Percentiles rank a stretch among this genome's conserved stretches.
Conservation (phyloP, 1,140 invertebrate genomes). For the Pomacea maculata region DNA sequence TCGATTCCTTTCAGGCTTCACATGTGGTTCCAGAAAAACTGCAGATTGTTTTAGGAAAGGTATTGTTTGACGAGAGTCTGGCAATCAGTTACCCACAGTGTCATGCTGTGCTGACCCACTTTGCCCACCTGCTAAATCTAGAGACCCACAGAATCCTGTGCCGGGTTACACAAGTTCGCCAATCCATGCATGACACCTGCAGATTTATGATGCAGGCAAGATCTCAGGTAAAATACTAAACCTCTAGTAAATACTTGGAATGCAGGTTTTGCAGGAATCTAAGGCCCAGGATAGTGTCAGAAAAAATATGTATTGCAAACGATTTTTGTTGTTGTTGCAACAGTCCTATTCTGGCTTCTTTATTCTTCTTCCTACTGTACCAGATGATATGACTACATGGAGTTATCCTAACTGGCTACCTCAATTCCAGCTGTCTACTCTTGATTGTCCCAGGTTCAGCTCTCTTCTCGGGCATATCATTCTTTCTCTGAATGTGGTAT, state of each 20-base stretch:
- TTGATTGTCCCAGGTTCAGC: too few relatives aligned
- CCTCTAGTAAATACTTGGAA: background rate
- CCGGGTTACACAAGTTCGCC: conserved; percentile 35
- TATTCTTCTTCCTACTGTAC: background rate
- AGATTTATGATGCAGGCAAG: conserved; percentile 40
- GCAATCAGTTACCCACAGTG: conserved; percentile 43
- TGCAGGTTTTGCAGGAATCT: background rate
- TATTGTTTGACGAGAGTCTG: conserved; percentile 52
- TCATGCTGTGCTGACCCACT: conserved; percentile 36
- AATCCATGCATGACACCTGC: conserved; percentile 53
- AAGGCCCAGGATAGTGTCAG: background rate
- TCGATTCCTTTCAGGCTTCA: conserved; percentile 26
- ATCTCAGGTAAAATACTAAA: background rate
- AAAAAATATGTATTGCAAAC: background rate
- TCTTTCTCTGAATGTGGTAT: too few relatives aligned
- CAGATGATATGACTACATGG: background rate
- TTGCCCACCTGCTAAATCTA: conserved; percentile 37
- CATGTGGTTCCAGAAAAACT: conserved; percentile 40
- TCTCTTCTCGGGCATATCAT: too few relatives aligned
- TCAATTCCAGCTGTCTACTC: background rate
- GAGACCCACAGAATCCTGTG: conserved; percentile 37
- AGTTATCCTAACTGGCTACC: background rate
- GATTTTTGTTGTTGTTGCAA: too few relatives aligned
- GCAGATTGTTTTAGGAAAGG: conserved; percentile 22
- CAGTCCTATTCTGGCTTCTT: background rate